Evolutionary conservation across 2,113 vertebrate genomes (phyloP).

Genomic region (Rhabdornis inornatus): DNA sequence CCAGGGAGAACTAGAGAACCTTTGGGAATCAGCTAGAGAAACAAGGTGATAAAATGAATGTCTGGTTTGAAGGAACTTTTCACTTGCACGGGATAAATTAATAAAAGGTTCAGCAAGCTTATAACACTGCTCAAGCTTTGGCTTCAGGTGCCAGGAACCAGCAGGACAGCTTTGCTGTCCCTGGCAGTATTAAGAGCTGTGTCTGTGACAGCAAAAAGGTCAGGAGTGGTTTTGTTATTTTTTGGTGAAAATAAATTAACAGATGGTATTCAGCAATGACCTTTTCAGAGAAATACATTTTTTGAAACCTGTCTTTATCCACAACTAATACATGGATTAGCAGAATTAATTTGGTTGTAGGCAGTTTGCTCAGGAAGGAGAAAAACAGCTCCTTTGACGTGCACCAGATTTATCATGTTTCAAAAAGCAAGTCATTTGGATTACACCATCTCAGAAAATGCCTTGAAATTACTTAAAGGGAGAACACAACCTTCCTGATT

Average conservation of each 20-base stretch:
- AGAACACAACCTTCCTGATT: not conserved
- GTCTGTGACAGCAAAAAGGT: not conserved
- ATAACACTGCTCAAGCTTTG: not conserved
- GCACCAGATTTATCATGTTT: not conserved
- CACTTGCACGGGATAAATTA: rapidly evolving
- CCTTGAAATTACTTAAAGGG: not conserved
- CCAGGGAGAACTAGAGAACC: not conserved
- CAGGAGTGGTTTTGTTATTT: not conserved
- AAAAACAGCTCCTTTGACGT: not conserved
- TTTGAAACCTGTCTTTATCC: not conserved
- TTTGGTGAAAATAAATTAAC: not conserved
- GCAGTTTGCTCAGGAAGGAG: not conserved
- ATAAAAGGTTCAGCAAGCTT: not conserved
- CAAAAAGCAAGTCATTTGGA: not conserved
- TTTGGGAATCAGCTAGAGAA: not conserved
- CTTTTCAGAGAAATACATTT: not conserved
- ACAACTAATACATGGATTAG: not conserved
- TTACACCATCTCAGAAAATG: not conserved
- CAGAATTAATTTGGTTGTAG: not conserved
- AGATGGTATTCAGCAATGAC: not conserved
- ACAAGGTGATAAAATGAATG: not conserved
- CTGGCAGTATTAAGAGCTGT: not conserved
- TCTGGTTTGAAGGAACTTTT: not conserved
- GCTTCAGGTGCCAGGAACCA: not conserved
- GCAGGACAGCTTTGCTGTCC: not conserved